These are phyloP conservation scores for Xenopus borealis DNA, from an alignment of 2,113 vertebrate species.

Conservation along the genomic window DNA sequence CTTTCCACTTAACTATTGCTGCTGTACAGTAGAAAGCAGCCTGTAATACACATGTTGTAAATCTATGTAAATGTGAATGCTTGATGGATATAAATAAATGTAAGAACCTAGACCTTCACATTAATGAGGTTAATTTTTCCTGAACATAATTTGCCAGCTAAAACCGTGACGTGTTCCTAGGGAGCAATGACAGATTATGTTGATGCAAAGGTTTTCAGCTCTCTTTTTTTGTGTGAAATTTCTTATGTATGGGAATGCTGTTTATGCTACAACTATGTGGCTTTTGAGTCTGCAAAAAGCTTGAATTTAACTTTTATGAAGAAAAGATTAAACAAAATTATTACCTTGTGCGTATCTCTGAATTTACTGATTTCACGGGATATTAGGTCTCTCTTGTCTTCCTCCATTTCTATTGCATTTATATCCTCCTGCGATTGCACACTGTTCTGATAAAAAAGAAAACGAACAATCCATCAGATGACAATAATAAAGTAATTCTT, in stretches of 20 bases:
- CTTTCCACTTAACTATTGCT: constrained; percentile 58
- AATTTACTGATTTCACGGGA: constrained; percentile 99
- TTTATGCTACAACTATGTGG: constrained; percentile 34
- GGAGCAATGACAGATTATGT: too few species aligned
- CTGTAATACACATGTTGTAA: constrained; percentile 57
- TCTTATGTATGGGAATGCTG: constrained; percentile 6
- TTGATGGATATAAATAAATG: too few species aligned
- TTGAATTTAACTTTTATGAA: constrained; percentile 65
- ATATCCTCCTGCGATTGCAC: constrained; percentile 83
- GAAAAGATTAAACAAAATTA: constrained; percentile 65
- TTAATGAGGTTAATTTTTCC: too few species aligned
- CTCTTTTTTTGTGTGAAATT: too few species aligned
- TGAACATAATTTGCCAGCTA: too few species aligned
- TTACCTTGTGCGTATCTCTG: constrained; percentile 99
- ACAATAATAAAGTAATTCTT: too few species aligned
- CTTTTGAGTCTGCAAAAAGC: constrained; percentile 66
- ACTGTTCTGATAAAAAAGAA: neutral
- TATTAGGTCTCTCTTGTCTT: constrained; percentile 99
- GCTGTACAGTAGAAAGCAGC: constrained; percentile 50
- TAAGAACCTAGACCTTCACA: too few species aligned
- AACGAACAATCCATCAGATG: too few species aligned
- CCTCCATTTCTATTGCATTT: constrained; percentile 98
- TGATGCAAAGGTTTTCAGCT: too few species aligned
- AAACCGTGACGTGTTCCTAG: too few species aligned
- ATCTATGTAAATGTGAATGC: constrained; percentile 44